Base-by-base conservation (phyloP, 2,888 invertebrate genomes). In the Tetragnatha montana region DNA sequence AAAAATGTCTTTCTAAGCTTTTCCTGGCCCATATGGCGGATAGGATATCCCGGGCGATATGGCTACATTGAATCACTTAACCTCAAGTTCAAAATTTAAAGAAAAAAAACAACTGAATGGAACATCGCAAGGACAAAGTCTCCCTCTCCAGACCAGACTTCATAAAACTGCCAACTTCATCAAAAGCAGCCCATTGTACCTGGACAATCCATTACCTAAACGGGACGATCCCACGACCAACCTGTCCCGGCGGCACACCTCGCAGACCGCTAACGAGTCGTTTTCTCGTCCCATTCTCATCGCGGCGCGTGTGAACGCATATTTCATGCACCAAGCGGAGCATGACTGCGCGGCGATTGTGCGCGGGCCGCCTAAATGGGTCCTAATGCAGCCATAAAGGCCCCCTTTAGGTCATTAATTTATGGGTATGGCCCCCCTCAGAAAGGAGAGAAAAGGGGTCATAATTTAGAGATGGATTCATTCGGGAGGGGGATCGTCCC, bases 381-480 rank as follows among this genome's bases (percentile, higher is more conserved):
- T 74, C 80, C 68, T 74, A 85, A 76, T 35, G 50, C 22, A 17
- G 71, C 78, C 21, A 68, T 21, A 51, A 35, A 75, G 60, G 68
- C 22, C 70, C 50, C 50, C 79, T 51, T 14, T 85, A 22, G 17
- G 85, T 89, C 89, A 89, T 89, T 89, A 89, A 89, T 89, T 89
- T 89, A 89, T 89, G 89, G 85, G 85, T 35, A 35, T 81, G 75
- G 85, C 80, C 81, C 89, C 85, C 85, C 80, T 74, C 51, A 50
- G 60, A 73, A 51, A 84, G 49, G 69, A 47, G 22, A 35, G 21
- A 81, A 70, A 35, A 87, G 74, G 81, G 78, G 69, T 83, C 85
- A 89, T 89, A 89, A 89, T 89, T 89, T 89, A 89, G 89, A 89
- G 89, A 35, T 35, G 35, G 35, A 89, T 89, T 89, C 89, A 81